phyloP scores from a whole-genome alignment of 2,888 invertebrate species.

The Drosophila mettleri region DNA sequence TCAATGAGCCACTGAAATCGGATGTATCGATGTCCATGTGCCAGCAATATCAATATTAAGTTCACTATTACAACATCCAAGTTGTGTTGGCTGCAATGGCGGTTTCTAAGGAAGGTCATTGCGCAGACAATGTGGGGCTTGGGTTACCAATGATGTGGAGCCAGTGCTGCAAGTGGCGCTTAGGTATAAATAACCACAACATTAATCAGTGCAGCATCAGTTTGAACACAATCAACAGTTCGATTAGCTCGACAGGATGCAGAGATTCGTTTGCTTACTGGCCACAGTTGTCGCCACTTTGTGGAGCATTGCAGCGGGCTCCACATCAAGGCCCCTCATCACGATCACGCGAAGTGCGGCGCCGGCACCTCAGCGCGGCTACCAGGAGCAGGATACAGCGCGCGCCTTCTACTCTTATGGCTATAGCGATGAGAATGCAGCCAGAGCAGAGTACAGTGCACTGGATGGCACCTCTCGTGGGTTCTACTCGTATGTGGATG shows the following conservation, averaged over 20 bases:
- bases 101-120: constrained; percentile 72
- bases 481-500: constrained; percentile 88
- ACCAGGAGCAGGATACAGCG: constrained; percentile 87
- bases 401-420: constrained; percentile 88
- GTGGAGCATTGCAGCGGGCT: constrained; percentile 51
- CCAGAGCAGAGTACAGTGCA: constrained; percentile 87
- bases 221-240: constrained; percentile 33
- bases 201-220: constrained; percentile 53
- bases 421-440: constrained; percentile 87
- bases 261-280: constrained; percentile 51
- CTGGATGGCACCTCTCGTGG: constrained; percentile 87
- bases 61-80: constrained; percentile 71
- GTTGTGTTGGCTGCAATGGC: constrained; percentile 6
- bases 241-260: constrained; percentile 48
- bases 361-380: constrained; percentile 63
- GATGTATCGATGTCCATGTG: constrained; percentile 42
- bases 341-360: neutral
- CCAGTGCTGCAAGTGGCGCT: constrained; percentile 4
- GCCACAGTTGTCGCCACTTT: constrained; percentile 38
- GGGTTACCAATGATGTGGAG: constrained; percentile 44
- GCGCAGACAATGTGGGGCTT: constrained; percentile 55
- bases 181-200: constrained; percentile 61
- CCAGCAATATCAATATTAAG: constrained; percentile 72
- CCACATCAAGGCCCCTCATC: constrained; percentile 34
- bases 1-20: constrained; percentile 3